Evolutionary conservation across 2,113 vertebrate genomes (phyloP).

Genomic region (Amphiprion percula): DNA sequence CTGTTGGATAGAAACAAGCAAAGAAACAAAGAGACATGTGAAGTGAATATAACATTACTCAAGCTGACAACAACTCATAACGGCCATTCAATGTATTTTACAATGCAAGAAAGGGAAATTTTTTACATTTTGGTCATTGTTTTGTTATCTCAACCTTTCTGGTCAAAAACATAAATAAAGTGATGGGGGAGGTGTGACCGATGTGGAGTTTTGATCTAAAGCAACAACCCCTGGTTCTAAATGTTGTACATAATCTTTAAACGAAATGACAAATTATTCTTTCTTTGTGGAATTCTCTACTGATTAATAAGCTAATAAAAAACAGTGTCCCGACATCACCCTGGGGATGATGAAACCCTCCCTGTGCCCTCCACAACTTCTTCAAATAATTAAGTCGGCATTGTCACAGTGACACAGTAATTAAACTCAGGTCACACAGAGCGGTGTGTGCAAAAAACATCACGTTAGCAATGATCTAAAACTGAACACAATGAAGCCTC

Average conservation of each 20-base stretch:
- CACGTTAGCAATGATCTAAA: background rate
- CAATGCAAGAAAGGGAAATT: too few species aligned
- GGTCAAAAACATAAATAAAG: too few species aligned
- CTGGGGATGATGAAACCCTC: background rate
- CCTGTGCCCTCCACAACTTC: background rate
- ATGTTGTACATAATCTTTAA: background rate
- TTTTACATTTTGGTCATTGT: too few species aligned
- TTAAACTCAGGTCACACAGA: constrained; percentile 6
- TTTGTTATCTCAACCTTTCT: too few species aligned
- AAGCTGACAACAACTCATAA: too few species aligned
- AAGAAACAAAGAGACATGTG: too few species aligned
- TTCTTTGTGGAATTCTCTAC: background rate
- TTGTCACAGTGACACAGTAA: constrained; percentile 25
- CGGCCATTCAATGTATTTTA: too few species aligned
- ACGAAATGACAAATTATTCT: background rate
- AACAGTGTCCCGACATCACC: background rate
- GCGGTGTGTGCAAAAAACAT: background rate
- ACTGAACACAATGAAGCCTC: background rate
- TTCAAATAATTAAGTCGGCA: constrained; percentile 5
- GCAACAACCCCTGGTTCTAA: too few species aligned
- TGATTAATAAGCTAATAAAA: background rate
- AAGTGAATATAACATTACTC: too few species aligned
- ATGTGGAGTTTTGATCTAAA: too few species aligned
- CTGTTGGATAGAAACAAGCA: too few species aligned
- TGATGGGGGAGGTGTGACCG: too few species aligned